Conservation (phyloP, 2,888 invertebrate species). For the Tricholauxania praeusta region DNA sequence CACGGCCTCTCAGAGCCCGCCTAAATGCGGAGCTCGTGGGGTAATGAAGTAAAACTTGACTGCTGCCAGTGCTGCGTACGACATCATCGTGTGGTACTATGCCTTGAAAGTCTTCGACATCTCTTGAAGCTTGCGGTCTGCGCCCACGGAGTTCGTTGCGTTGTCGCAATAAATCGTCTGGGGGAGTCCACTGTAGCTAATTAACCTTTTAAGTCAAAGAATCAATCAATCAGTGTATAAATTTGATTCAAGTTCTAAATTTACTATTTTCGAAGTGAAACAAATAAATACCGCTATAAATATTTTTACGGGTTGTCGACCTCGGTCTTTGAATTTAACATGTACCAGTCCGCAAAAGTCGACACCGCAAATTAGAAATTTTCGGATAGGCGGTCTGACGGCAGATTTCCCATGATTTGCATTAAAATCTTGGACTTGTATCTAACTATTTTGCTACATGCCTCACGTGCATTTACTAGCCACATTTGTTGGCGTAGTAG, state of each 20-base stretch:
- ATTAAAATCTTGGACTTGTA: too few species aligned
- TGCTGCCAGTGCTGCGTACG: not conserved
- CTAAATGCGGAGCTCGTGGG: conserved; percentile 24
- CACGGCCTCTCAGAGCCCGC: not conserved
- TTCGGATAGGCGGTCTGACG: too few species aligned
- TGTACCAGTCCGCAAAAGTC: not conserved
- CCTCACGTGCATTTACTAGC: too few species aligned
- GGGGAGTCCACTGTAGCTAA: conserved; percentile 34
- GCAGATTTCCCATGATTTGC: too few species aligned
- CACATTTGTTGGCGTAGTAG: too few species aligned
- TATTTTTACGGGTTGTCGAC: conserved; percentile 33
- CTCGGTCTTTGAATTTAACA: conserved; percentile 12
- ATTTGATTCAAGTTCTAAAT: conserved; percentile 33
- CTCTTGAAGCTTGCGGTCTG: conserved; percentile 22
- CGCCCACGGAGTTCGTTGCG: conserved; percentile 29
- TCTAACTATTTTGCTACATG: too few species aligned
- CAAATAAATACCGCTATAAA: conserved; percentile 32
- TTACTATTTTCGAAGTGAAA: conserved; percentile 37
- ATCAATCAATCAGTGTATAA: conserved; percentile 30
- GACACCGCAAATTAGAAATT: too few species aligned
- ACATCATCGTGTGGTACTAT: not conserved
- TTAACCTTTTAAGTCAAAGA: conserved; percentile 36
- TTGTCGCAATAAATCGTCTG: conserved; percentile 32
- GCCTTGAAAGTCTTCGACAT: not conserved
- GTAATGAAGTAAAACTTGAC: conserved; percentile 25